These are phyloP conservation scores for Tachina fera DNA, from an alignment of 2,888 invertebrate species.

Conservation along the genomic window DNA sequence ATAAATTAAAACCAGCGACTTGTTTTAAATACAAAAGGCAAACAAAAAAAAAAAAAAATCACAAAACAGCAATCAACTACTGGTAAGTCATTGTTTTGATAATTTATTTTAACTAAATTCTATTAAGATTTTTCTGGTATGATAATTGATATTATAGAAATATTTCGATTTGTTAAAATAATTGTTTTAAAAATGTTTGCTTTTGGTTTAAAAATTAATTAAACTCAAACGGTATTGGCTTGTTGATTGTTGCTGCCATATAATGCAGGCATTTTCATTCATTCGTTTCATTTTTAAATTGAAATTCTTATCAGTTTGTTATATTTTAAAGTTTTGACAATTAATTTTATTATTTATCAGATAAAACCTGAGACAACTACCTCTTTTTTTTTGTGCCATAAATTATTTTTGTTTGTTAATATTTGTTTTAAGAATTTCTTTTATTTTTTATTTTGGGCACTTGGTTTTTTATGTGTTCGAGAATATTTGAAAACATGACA, in stretches of 20 bases:
- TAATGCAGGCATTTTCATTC: constrained; percentile 27
- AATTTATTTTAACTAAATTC: constrained; percentile 41
- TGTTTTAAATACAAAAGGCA: constrained; percentile 20
- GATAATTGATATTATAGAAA: constrained; percentile 58
- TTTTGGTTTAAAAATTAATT: constrained; percentile 48
- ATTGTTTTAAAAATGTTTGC: neutral
- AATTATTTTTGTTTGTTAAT: constrained; percentile 37
- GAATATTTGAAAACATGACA: constrained; percentile 39
- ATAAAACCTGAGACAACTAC: constrained; percentile 13
- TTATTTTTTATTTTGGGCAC: neutral
- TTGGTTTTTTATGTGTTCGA: constrained; percentile 16
- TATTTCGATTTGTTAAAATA: constrained; percentile 45
- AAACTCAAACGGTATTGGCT: constrained; percentile 5
- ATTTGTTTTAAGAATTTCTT: constrained; percentile 22
- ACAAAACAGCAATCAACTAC: constrained; percentile 54
- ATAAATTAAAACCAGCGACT: neutral
- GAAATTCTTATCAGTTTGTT: constrained; percentile 60
- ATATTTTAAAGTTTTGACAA: constrained; percentile 65
- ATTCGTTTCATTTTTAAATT: constrained; percentile 37
- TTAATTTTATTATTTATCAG: constrained; percentile 64
- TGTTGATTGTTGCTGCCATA: neutral
- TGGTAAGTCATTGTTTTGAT: constrained; percentile 58
- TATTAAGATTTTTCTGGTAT: constrained; percentile 46
- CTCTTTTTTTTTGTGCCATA: constrained; percentile 22
- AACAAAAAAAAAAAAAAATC: constrained; percentile 27